Evolutionary conservation across 2,797 vertebrate genomes (phyloP), one percentile per base, ranked within the genome.

Genomic region (Triplophysa bombifrons): DNA sequence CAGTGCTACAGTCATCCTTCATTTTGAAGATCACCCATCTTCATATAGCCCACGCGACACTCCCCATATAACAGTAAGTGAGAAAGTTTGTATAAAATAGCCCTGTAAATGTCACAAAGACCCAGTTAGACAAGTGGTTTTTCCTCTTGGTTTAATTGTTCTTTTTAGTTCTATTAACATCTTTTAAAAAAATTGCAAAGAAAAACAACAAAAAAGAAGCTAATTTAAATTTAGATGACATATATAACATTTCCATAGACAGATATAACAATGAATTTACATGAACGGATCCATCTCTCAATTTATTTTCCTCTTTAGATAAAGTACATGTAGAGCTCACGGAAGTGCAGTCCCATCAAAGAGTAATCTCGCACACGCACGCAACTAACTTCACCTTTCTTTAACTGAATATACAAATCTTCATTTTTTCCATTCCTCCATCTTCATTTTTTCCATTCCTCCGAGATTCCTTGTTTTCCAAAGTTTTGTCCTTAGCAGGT

Each of bases 401-500:
- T 46, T 60, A 76, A 46, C 22, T 46, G 67, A 66, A 79, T 78
- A 70, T 80, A 78, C 80, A 80, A 74, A 70, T 73, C 38, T 48
- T 46, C 12, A 17, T n/a, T 71, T 25, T 22, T 22, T 22, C 22
- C 22, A 22, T 22, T 22, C 22, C 22, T 22, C 22, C 22, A 22
- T 22, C 22, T 22, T 22, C 22, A 22, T 22, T 22, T 22, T 46
- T 34, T 38, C 34, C 74, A 81, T 76, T 83, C 60, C 76, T 41
- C 22, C 30, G 22, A 27, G n/a, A 51, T 58, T 73, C 20, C 73
- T 69, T 22, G 60, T 67, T 60, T 55, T 76, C n/a, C 63, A 85
- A 86, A 81, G 86, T 84, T 69, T 78, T 68, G 72, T 72, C 86
- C 86, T 95, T 93, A 98, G 91, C 96, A 99, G 85, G 96, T 98